Base-by-base conservation (phyloP, 2,888 invertebrate species). In the Hypomecis atomaria region DNA sequence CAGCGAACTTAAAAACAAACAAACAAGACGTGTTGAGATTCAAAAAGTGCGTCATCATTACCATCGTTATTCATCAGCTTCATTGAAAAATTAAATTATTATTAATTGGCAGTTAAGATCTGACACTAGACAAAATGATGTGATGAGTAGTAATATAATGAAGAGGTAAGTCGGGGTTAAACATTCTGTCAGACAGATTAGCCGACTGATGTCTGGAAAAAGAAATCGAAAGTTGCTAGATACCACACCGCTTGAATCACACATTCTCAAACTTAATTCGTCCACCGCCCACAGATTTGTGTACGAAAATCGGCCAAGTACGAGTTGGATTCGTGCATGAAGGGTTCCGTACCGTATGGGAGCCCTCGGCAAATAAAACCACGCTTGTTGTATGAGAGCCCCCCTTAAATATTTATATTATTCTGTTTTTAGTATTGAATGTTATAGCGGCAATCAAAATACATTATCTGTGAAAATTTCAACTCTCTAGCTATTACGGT, bases 131-230 rank as follows among this genome's bases (percentile, higher is more conserved):
- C 36, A 53, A 54, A 56, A 42, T 36, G 49, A 62, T 43, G 50
- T 57, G 55, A 55, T 54, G 60, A 66, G 55, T 45, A 49, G 11
- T 50, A 58, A 38, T 74, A 78, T 73, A 76, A 77, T 69, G 76
- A 77, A 71, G 78, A 79, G 74, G 81, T 77, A 75, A 79, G 76
- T 78, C 75, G 73, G 72, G 74, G 66, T 81, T 76, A 76, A 79
- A 59, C 71, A 59, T 75, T 76, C 76, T 82, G 83, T 84, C 79
- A 76, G 80, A 61, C 72, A 70, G 70, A 69, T 77, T 74, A 73
- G 62, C 56, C 37, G 52, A 48, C 54, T 65, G 61, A 68, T 44
- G 62, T 47, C 61, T 54, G 44, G 68, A 60, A 55, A 73, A 67
- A 70, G 71, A 78, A 75, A 77, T 73, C 62, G 80, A 79, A 79